Evolutionary conservation across 1,140 invertebrate genomes (phyloP), one percentile per base, ranked within the genome.

Genomic region (Cydia strobilella): DNA sequence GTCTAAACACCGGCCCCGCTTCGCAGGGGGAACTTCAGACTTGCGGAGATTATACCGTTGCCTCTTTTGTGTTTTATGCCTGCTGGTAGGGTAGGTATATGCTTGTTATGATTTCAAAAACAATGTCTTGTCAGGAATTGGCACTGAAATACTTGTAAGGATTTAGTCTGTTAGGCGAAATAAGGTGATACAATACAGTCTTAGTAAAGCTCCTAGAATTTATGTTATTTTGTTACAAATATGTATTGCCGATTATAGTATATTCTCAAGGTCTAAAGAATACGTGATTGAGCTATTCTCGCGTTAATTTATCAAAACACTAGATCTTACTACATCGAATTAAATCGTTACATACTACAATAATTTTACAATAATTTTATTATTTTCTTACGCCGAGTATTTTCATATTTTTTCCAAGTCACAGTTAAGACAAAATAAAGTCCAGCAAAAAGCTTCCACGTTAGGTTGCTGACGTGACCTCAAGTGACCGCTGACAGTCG

Each of bases 41-140:
- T 69, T n/a, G 27, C 18, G 35, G 65, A 69, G 65, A 69, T 69
- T 69, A 69, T 35, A 35, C 65, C 65, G 35, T 69, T n/a, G 35
- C 65, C 65, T 69, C 65, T 69, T 69, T 69, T 69, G 65, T 65
- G 63, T 35, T 65, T 27, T 65, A 59, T 23, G 7, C 20, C 18
- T 59, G 20, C 54, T 59, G 20, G 54, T 59, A 59, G 20, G 54
- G 31, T 31, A 31, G 31, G 31, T 31, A 31, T 59, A 54, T 59
- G 54, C 54, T 23, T 59, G 54, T 59, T 59, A 59, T 59, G 18
- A 59, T 20, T 59, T 59, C 54, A 59, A 23, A 59, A 59, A 59
- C 54, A 59, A 59, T 59, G 54, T 59, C 54, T 59, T 3, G 7
- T 20, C 2, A 59, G 9, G 18, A 23, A 59, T 23, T 23, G 18